Base-by-base conservation (phyloP, 1,140 invertebrate genomes). In the Idris sp. region DNA sequence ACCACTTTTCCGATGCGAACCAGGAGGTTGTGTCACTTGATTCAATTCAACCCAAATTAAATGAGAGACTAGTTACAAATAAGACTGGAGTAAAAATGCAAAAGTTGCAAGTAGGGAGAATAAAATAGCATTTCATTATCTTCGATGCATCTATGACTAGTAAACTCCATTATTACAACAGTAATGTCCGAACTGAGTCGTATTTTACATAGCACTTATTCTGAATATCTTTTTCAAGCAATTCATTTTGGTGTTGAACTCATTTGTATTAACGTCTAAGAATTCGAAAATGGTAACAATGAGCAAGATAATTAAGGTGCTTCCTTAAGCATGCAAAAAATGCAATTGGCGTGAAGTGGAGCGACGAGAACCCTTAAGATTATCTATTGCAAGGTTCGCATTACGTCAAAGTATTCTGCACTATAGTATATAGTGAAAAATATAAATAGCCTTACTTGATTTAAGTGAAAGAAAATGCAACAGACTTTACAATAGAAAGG, bases 311-410 rank as follows among this genome's bases (percentile, higher is more conserved):
- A 67, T 67, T 74, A 54, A 74, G 71, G 40, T 54, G 54, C 48
- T 74, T 61, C 48, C 54, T 65, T 67, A 61, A 74, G 54, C 54
- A 67, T 74, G 61, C 71, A 74, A 74, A 67, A 74, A 74, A 61
- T 73, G 51, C 71, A 74, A 74, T 74, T 67, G 61, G 53, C 18
- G 71, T 40, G 33, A 74, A 74, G 48, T 61, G 58, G 68, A 64
- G 51, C 59, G 59, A 64, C 44, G 68, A 58, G 51, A 64, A 22
- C 44, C 38, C 35, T 58, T 72, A 56, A 65, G 64, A 73, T 59
- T 59, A 40, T 38, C 38, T 30, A 36, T 59, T 33, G 41, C 49
- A 48, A 56, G 62, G 69, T 73, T 73, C 59, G 51, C 65, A 59
- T 53, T 40, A 56, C 40, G 69, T 73, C 69, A 73, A 73, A 73